Percentiles rank a stretch among this genome's conserved stretches.
phyloP scores from a whole-genome alignment of 2,888 invertebrate genomes.

The Geophilus truncorum region DNA sequence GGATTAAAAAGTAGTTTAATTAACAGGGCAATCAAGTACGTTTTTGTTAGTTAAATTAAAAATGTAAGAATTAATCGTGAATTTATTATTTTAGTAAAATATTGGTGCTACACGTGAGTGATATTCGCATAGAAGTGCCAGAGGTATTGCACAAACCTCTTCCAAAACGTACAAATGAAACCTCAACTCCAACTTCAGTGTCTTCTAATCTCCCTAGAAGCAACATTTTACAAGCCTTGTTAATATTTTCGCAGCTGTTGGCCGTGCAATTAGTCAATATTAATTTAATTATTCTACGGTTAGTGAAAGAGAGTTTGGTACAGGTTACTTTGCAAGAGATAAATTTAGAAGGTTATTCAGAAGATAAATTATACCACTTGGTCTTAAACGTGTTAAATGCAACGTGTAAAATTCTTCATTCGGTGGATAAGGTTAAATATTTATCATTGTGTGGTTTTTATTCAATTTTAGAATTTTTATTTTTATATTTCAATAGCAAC shows the following conservation, averaged over 20 bases:
- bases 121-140: constrained; percentile 31
- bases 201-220: background rate
- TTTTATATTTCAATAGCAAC: background rate
- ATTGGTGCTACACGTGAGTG: constrained; percentile 34
- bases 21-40: background rate
- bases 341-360: background rate
- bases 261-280: background rate
- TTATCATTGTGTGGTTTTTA: too few species aligned
- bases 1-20: constrained; percentile 18
- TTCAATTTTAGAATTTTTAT: background rate
- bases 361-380: background rate
- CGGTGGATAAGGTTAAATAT: background rate
- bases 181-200: background rate
- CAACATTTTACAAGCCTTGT: background rate
- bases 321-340: background rate
- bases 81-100: constrained; percentile 32
- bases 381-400: background rate
- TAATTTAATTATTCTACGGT: background rate
- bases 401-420: background rate
- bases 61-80: background rate
- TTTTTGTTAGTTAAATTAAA: background rate
- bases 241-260: background rate
- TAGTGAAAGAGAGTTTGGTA: background rate
- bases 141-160: background rate
- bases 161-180: background rate